Percentiles rank a stretch among this genome's conserved stretches.
phyloP scores from a whole-genome alignment of 2,888 invertebrate genomes.

The Atethmia centrago region DNA sequence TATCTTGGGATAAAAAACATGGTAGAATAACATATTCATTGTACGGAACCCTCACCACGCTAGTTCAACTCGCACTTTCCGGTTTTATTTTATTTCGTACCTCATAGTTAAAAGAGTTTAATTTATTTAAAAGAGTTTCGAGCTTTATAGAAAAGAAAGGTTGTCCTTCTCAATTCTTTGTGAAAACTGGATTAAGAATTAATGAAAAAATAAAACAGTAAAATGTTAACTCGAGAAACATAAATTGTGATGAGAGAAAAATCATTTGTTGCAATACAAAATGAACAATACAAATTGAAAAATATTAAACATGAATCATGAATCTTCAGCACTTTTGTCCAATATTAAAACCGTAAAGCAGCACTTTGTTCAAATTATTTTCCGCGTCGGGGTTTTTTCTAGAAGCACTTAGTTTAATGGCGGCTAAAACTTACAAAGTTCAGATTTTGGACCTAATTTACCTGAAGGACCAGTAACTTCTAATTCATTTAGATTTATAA shows the following conservation, averaged over 20 bases:
- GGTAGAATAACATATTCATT: too few relatives aligned
- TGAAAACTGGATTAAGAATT: background rate
- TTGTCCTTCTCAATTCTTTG: background rate
- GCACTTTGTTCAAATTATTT: constrained; percentile 46
- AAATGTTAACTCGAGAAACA: background rate
- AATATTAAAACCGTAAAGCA: constrained; percentile 26
- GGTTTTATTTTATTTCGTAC: background rate
- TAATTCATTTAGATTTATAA: constrained; percentile 7
- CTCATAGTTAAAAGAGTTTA: too few relatives aligned
- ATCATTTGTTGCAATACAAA: constrained; percentile 5
- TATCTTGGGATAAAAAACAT: too few relatives aligned
- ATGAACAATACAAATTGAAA: constrained; percentile 8
- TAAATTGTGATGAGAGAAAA: background rate
- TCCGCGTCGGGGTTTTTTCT: constrained; percentile 23
- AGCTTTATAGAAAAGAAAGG: background rate
- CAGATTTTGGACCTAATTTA: constrained; percentile 19
- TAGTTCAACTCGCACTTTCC: too few relatives aligned
- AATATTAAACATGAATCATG: background rate
- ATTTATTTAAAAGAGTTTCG: background rate
- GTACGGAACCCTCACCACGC: too few relatives aligned
- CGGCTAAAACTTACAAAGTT: constrained; percentile 24
- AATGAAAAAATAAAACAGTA: background rate
- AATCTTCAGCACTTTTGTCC: background rate
- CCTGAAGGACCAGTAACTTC: background rate
- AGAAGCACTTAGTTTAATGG: constrained; percentile 51